Conservation (phyloP, 2,113 vertebrate species). For the Lasiurus cinereus region DNA sequence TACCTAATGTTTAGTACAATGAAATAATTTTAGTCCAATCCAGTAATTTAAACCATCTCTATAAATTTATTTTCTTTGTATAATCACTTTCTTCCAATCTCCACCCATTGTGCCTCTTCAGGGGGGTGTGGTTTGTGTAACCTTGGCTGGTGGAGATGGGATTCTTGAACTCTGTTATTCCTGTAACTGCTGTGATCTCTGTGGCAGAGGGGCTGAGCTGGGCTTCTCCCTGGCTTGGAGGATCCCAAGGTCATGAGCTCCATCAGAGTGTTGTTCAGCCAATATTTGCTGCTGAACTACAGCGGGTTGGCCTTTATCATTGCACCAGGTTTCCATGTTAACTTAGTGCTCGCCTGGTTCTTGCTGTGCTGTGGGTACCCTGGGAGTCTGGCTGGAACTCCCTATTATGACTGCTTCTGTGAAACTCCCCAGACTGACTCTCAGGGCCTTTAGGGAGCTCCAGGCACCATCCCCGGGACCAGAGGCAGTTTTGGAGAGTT, state of each 20-base stretch:
- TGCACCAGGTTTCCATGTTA: not conserved
- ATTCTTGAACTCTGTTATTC: not conserved
- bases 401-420: not conserved
- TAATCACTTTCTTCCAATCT: not conserved
- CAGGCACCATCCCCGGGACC: not conserved
- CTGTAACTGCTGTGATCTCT: not conserved
- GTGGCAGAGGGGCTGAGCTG: not conserved
- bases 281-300: not conserved
- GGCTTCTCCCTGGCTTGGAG: not conserved
- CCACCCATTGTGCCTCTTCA: not conserved
- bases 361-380: not conserved
- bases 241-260: not conserved
- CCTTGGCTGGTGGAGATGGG: not conserved
- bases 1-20: not conserved
- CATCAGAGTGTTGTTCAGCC: not conserved
- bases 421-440: not conserved
- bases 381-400: not conserved
- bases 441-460: not conserved
- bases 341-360: not conserved
- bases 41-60: not conserved
- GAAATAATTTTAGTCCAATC: not conserved
- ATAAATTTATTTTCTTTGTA: not conserved
- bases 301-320: not conserved
- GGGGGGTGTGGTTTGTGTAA: not conserved
- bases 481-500: not conserved